Conservation (phyloP, 2,797 vertebrate species). For the Australoheros facetus region DNA sequence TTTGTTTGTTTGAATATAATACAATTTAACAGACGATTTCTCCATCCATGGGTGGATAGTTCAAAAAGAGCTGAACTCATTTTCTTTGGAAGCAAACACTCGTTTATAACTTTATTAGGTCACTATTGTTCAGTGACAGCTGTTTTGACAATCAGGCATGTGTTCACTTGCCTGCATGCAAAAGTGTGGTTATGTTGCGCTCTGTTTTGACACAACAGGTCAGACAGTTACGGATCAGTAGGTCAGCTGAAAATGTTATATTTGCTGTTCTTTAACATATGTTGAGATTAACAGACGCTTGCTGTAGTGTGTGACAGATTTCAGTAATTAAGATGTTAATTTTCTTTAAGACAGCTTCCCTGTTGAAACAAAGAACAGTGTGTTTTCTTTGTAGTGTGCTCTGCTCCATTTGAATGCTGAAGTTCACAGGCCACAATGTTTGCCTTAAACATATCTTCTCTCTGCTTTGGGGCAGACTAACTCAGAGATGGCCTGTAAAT, state of each 20-base stretch:
- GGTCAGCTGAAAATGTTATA: slow-evolving; percentile 44
- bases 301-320: slow-evolving; percentile 14
- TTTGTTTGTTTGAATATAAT: background rate
- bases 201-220: background rate
- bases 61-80: background rate
- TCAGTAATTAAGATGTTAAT: slow-evolving; percentile 28
- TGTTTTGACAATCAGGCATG: background rate
- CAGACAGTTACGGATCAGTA: slow-evolving; percentile 21
- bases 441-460: slow-evolving; percentile 20
- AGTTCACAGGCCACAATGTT: slow-evolving; percentile 42
- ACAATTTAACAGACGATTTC: background rate
- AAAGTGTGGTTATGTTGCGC: background rate
- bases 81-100: background rate
- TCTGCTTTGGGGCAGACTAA: slow-evolving; percentile 51
- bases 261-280: slow-evolving; percentile 20
- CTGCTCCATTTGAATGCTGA: slow-evolving; percentile 37
- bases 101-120: background rate
- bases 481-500: slow-evolving; percentile 62
- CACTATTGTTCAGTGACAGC: background rate
- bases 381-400: slow-evolving; percentile 36
- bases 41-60: background rate
- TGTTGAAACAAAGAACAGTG: background rate
- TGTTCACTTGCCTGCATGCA: background rate
- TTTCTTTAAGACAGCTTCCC: background rate
- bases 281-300: slow-evolving; percentile 53